Evolutionary conservation across 2,888 invertebrate species (phyloP).

Genomic region (Eretmocerus hayati): DNA sequence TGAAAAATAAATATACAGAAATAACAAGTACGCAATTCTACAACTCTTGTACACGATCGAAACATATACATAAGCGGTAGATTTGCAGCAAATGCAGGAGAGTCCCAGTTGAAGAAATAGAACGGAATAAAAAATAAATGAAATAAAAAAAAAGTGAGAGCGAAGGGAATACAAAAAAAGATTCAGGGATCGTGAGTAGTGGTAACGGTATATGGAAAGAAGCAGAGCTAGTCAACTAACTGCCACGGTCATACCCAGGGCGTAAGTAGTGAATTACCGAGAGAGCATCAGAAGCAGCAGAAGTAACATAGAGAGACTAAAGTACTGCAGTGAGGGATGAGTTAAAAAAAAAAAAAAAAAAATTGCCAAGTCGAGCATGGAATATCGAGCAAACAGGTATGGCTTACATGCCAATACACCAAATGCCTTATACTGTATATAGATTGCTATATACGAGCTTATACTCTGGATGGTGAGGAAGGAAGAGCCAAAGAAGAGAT

Average conservation of each 20-base stretch:
- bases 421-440: too few species aligned
- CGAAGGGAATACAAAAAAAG: neutral
- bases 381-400: too few species aligned
- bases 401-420: too few species aligned
- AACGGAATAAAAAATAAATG: neutral
- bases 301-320: neutral
- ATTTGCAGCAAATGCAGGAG: neutral
- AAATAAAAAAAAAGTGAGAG: neutral
- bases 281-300: neutral
- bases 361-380: too few species aligned
- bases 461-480: too few species aligned
- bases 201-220: constrained; percentile 6
- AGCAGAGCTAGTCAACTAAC: too few species aligned
- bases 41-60: too few species aligned
- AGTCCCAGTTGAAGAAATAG: neutral
- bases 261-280: neutral
- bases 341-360: too few species aligned
- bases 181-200: neutral
- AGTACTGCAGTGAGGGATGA: neutral
- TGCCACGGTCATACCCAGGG: neutral
- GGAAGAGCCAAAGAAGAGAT: too few species aligned
- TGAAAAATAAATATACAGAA: constrained; percentile 1
- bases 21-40: too few species aligned
- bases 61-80: too few species aligned
- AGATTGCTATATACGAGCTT: too few species aligned